phyloP scores from a whole-genome alignment of 2,113 vertebrate species.

The Dicerorhinus sumatrensis region DNA sequence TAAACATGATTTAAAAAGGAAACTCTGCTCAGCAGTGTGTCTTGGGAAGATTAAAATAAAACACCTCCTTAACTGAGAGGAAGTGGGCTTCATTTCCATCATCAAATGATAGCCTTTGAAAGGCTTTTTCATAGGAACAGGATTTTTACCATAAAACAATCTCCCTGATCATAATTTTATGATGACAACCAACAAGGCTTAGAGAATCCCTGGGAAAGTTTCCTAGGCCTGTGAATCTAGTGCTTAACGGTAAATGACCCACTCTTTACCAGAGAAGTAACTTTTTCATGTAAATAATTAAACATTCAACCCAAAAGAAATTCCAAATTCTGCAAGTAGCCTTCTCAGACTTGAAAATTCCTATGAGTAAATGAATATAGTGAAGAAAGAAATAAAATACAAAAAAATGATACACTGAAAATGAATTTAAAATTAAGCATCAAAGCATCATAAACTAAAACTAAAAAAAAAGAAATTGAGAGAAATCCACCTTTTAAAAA shows the following conservation, averaged over 20 bases:
- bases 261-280: slow-evolving; percentile 46
- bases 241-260: slow-evolving; percentile 17
- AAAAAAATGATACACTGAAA: not conserved
- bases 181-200: slow-evolving; percentile 62
- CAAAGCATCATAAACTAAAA: slow-evolving; percentile 28
- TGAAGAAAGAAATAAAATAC: slow-evolving; percentile 18
- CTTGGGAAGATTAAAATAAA: slow-evolving; percentile 73
- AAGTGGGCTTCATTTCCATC: slow-evolving; percentile 70
- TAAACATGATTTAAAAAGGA: slow-evolving; percentile 72
- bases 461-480: not conserved
- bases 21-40: slow-evolving; percentile 64
- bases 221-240: slow-evolving; percentile 36
- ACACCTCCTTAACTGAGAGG: slow-evolving; percentile 61
- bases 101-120: slow-evolving; percentile 75
- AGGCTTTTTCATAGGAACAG: slow-evolving; percentile 75
- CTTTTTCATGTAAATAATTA: slow-evolving; percentile 56
- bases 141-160: slow-evolving; percentile 75
- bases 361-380: slow-evolving; percentile 42
- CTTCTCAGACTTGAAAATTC: slow-evolving; percentile 27
- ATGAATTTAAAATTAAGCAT: slow-evolving; percentile 58
- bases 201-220: slow-evolving; percentile 63
- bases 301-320: slow-evolving; percentile 57
- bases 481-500: slow-evolving; percentile 59
- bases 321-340: not conserved
- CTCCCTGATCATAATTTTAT: slow-evolving; percentile 70